Conservation (phyloP, 2,797 vertebrate genomes). For the Protonibea diacanthus region DNA sequence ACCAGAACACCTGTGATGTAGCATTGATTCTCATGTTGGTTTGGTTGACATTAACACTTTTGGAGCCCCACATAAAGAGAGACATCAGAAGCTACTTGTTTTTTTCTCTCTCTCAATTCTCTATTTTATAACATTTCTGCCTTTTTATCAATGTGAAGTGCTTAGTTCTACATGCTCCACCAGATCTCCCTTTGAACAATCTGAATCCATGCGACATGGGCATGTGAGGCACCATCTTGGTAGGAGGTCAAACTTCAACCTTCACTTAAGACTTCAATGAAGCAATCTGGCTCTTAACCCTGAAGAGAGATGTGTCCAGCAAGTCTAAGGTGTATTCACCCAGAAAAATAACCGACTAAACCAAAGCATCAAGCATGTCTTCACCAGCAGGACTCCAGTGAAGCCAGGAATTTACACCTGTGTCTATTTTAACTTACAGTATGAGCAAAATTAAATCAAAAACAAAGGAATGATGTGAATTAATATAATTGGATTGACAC, state of each 20-base stretch:
- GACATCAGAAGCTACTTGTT: slow-evolving; percentile 16
- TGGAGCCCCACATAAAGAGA: neutral
- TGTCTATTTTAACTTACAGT: slow-evolving; percentile 33
- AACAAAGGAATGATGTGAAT: neutral
- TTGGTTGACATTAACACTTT: slow-evolving; percentile 28
- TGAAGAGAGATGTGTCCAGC: slow-evolving; percentile 44
- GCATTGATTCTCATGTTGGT: slow-evolving; percentile 12
- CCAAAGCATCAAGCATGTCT: slow-evolving; percentile 42
- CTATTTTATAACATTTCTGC: slow-evolving; percentile 41
- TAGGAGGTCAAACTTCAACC: slow-evolving; percentile 60
- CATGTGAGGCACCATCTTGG: slow-evolving; percentile 44
- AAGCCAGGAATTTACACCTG: slow-evolving; percentile 52
- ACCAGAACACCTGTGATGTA: slow-evolving; percentile 31
- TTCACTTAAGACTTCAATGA: slow-evolving; percentile 69
- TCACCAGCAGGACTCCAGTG: slow-evolving; percentile 29
- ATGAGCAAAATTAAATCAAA: slow-evolving; percentile 23
- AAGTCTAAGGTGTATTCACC: slow-evolving; percentile 52
- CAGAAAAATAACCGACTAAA: slow-evolving; percentile 68
- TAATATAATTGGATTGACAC: neutral
- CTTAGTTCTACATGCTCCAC: slow-evolving; percentile 32
- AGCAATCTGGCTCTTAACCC: slow-evolving; percentile 54
- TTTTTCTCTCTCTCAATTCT: slow-evolving; percentile 21
- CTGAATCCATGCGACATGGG: neutral
- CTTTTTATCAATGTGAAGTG: slow-evolving; percentile 18
- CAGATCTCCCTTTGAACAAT: slow-evolving; percentile 45